Conservation (phyloP, 2,888 invertebrate genomes). For the Rutpela maculata region DNA sequence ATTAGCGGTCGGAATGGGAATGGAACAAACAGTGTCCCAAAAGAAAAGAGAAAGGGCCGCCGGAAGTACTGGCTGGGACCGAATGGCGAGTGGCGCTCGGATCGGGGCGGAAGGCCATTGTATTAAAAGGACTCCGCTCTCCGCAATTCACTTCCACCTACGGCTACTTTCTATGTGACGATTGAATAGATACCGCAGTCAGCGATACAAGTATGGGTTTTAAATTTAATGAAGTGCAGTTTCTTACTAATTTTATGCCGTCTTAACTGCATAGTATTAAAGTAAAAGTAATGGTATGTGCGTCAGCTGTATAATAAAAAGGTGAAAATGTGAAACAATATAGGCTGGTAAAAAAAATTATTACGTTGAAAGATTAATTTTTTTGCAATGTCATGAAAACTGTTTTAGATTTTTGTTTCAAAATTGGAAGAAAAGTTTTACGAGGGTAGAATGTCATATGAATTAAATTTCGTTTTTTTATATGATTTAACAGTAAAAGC, state of each 20-base stretch:
- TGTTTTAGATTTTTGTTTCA: too few relatives aligned
- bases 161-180: neutral
- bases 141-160: conserved; percentile 1
- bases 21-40: conserved; percentile 47
- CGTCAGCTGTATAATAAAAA: too few relatives aligned
- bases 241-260: neutral
- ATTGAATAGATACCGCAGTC: neutral
- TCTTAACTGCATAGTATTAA: too few relatives aligned
- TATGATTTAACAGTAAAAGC: too few relatives aligned
- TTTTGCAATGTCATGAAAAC: too few relatives aligned
- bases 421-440: too few relatives aligned
- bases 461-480: too few relatives aligned
- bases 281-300: too few relatives aligned
- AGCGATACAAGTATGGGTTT: neutral
- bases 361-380: too few relatives aligned
- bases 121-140: conserved; percentile 47
- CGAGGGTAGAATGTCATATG: too few relatives aligned
- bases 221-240: neutral
- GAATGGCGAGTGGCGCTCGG: conserved; percentile 44
- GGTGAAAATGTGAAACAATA: too few relatives aligned
- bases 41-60: conserved; percentile 48
- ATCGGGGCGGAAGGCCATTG: conserved; percentile 54
- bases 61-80: conserved; percentile 50
- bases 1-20: conserved; percentile 62
- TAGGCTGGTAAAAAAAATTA: too few relatives aligned